Conservation (phyloP, 1,140 invertebrate genomes). For the Bombus huntii region DNA sequence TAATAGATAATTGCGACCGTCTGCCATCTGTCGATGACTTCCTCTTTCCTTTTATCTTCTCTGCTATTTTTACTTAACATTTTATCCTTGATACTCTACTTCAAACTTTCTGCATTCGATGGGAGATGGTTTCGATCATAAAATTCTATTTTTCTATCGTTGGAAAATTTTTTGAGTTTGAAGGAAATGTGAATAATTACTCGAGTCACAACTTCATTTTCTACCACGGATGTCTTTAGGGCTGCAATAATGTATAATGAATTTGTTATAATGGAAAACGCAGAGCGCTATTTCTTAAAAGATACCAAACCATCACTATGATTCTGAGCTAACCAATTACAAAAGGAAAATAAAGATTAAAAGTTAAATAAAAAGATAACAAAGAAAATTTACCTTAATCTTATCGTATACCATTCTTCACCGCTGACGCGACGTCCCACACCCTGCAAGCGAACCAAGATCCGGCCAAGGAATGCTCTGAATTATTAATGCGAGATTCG, state of each 20-base stretch:
- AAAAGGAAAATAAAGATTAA: background rate
- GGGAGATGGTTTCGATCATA: no score
- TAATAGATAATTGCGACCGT: background rate
- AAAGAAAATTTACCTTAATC: background rate
- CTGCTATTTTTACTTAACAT: background rate
- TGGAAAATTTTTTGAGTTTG: no score
- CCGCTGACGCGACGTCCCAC: background rate
- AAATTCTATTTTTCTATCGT: no score
- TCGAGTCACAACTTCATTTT: no score
- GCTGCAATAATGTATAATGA: no score
- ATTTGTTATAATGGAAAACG: no score
- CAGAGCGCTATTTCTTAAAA: no score
- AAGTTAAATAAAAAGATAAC: background rate
- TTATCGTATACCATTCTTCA: background rate
- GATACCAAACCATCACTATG: no score
- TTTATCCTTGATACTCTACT: background rate
- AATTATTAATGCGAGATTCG: conserved; percentile 47
- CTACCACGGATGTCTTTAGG: no score
- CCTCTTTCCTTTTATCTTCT: background rate
- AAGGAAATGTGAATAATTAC: no score
- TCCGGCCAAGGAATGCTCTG: background rate
- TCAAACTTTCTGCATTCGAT: no score
- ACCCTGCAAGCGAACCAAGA: background rate
- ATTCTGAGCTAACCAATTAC: no score
- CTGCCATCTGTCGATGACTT: conserved; percentile 1